Evolutionary conservation across 1,140 invertebrate species (phyloP), one percentile per base, ranked within the genome.

Genomic region (Episyrphus balteatus): DNA sequence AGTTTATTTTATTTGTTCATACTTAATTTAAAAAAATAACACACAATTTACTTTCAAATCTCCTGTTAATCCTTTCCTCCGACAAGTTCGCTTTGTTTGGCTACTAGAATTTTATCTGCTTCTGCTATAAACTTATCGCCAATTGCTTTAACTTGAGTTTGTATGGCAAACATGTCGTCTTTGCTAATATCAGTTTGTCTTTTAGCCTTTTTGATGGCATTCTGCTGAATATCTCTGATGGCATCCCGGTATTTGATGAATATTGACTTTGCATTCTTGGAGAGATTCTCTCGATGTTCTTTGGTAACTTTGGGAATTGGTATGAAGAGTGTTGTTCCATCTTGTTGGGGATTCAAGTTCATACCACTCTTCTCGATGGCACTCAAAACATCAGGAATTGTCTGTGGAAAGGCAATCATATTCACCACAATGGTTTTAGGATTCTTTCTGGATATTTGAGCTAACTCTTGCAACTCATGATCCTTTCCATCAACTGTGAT

Each of bases 301-400:
- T 85, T 88, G 5, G 92, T 95, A 1, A 96, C 82, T 70, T 92
- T 93, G 11, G 92, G 91, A 53, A 92, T 76, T 31, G 87, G 84
- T 45, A 96, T 74, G 70, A 82, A 94, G 38, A 96, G 66, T 2
- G 81, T 88, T 13, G 87, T 93, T 31, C 91, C 91, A 66, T 96
- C 92, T 69, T 93, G 88, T 65, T 96, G 92, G 1, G 92, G 92
- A 75, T 91, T 95, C 21, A 97, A 71, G 68, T 93, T 94, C 75
- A 96, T 81, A 42, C 89, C 88, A 51, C 88, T 90, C 37, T 77
- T 78, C 21, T 72, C 55, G 21, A 97, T 76, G 6, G 84, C 79
- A 55, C 83, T 80, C 17, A 93, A 52, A 11, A 88, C 83, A 54
- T 79, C 73, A 38, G 84, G 82, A 54, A 90, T 83, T 8, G 81